Conservation (phyloP, 2,797 vertebrate genomes). For the Manis javanica region DNA sequence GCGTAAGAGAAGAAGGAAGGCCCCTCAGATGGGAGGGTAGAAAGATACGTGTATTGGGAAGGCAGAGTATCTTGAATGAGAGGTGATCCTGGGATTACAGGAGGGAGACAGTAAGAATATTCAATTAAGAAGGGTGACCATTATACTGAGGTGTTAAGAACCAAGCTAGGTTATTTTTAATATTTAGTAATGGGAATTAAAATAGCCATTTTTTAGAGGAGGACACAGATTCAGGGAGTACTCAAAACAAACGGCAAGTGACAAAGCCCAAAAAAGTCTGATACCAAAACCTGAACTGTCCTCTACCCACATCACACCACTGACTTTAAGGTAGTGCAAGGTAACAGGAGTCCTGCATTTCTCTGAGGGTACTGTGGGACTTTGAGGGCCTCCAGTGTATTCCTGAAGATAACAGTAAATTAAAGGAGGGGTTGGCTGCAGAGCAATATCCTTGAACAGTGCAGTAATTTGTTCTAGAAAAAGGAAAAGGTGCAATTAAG, state of each 20-base stretch:
- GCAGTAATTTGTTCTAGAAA: not conserved
- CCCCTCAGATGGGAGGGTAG: not conserved
- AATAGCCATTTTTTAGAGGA: not conserved
- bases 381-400: not conserved
- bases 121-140: not conserved
- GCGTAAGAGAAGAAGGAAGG: not conserved
- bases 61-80: not conserved
- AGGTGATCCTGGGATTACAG: not conserved
- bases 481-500: constrained; percentile 14
- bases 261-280: not conserved
- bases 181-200: constrained; percentile 17
- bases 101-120: not conserved
- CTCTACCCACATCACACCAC: not conserved
- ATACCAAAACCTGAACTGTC: not conserved
- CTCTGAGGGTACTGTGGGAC: not conserved
- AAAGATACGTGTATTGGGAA: not conserved
- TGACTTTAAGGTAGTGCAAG: not conserved
- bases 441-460: not conserved
- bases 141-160: not conserved
- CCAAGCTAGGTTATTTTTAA: constrained; percentile 2
- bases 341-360: not conserved
- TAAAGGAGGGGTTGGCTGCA: not conserved
- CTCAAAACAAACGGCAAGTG: not conserved
- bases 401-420: not conserved
- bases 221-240: not conserved